phyloP scores from a whole-genome alignment of 2,797 vertebrate species.

The Melanogrammus aeglefinus region DNA sequence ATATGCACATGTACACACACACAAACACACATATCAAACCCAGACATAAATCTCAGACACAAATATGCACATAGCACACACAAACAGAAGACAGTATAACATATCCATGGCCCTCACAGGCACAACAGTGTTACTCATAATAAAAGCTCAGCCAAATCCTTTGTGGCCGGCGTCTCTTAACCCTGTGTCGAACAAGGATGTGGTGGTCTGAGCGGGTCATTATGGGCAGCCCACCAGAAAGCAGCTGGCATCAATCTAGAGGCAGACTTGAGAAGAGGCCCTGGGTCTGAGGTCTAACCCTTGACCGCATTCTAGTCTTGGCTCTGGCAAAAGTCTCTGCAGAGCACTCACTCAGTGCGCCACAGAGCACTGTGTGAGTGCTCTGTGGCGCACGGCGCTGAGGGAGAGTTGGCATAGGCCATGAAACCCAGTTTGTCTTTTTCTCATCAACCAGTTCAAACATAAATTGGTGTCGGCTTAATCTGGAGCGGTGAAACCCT shows the following conservation, averaged over 20 bases:
- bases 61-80: not conserved
- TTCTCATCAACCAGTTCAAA: not conserved
- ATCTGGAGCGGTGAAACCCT: not conserved
- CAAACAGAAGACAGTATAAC: not conserved
- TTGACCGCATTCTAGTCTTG: not conserved
- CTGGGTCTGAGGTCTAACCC: constrained; percentile 1
- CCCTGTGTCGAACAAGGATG: constrained; percentile 52
- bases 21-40: constrained; percentile 6
- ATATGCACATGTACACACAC: constrained; percentile 2
- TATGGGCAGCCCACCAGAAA: constrained; percentile 41
- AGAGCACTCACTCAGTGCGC: too few relatives aligned
- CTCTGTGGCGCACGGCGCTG: too few relatives aligned
- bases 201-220: constrained; percentile 37
- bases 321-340: not conserved
- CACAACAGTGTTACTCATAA: not conserved
- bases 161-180: constrained; percentile 38
- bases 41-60: not conserved
- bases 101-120: not conserved
- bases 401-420: not conserved
- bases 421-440: not conserved
- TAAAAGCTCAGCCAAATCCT: constrained; percentile 3
- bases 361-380: too few relatives aligned
- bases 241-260: constrained; percentile 44
- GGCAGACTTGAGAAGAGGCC: not conserved
- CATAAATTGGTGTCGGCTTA: not conserved